Base-by-base conservation (phyloP, 2,888 invertebrate species). In the Drosophila subquinaria region DNA sequence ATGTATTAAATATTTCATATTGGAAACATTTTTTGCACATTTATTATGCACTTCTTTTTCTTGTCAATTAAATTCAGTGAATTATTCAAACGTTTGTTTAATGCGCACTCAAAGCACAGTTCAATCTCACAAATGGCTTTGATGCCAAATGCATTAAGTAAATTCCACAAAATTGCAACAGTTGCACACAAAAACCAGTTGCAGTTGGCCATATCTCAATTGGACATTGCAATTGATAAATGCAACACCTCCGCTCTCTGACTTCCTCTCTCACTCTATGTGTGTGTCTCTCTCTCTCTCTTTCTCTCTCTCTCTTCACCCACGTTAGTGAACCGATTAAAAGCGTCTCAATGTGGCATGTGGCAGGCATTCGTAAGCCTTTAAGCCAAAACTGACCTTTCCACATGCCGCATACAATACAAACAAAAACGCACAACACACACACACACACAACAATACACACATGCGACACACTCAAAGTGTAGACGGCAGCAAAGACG, bases 311-410 rank as follows among this genome's bases (percentile, higher is more conserved):
- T 4, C 45, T 51, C 52, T 68, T 62, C 69, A 61, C 70, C 59
- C 70, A 75, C 79, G 40, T 42, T 55, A 11, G 43, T 43, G 43
- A 33, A 42, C 23, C 77, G 70, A 81, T 83, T 83, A 80, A 80
- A 79, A 75, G 69, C 67, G 69, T 53, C 73, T 80, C 69, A 71
- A 70, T 60, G 48, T 27, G 35, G 47, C 47, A 36, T 57, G 45
- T 57, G 57, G 57, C 57, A 65, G 47, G 69, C 79, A 63, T 71
- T 68, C 60, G 52, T 77, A 81, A 81, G 85, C 75, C 83, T 84
- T 50, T 79, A 80, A 85, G 79, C 81, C 69, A 77, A 69, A 78
- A 85, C 75, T 79, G 85, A 84, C 83, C 83, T 82, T 75, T 81
- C 66, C 68, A 75, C 74, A 81, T 63, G 56, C 45, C 56, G 50